Evolutionary conservation across 2,888 invertebrate species (phyloP).

Genomic region (Tinea pellionella): DNA sequence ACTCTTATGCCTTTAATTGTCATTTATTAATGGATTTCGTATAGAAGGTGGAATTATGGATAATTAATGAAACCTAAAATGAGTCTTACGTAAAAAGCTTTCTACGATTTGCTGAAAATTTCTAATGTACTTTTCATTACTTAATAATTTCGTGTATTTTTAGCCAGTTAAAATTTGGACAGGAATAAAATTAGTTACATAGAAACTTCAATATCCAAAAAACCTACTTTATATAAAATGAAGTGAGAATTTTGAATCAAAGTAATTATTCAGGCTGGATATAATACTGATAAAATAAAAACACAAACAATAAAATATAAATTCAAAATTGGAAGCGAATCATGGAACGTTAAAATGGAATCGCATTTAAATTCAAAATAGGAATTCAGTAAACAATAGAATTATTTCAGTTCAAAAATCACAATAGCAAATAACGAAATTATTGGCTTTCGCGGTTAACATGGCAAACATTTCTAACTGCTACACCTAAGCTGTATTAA

Average conservation of each 20-base stretch:
- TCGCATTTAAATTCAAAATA: neutral
- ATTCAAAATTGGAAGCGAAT: neutral
- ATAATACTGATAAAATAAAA: no score
- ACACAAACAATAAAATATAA: neutral
- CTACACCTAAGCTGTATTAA: no score
- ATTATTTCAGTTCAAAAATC: neutral
- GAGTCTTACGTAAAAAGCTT: neutral
- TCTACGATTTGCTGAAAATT: no score
- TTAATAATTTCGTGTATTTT: no score
- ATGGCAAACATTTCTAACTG: neutral
- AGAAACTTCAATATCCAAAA: no score
- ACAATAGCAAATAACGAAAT: constrained; percentile 1
- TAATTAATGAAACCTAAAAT: neutral
- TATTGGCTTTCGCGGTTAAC: neutral
- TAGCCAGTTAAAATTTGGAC: no score
- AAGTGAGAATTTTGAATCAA: no score
- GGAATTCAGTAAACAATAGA: neutral
- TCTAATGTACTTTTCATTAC: no score
- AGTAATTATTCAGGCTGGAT: no score
- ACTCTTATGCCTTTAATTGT: neutral
- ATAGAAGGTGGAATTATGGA: neutral
- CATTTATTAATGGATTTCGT: neutral
- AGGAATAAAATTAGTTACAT: no score
- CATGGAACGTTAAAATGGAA: neutral
- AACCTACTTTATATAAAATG: no score